These are phyloP conservation scores for Hirundichthys speculiger DNA, from an alignment of 2,113 vertebrate genomes.

Conservation along the genomic window DNA sequence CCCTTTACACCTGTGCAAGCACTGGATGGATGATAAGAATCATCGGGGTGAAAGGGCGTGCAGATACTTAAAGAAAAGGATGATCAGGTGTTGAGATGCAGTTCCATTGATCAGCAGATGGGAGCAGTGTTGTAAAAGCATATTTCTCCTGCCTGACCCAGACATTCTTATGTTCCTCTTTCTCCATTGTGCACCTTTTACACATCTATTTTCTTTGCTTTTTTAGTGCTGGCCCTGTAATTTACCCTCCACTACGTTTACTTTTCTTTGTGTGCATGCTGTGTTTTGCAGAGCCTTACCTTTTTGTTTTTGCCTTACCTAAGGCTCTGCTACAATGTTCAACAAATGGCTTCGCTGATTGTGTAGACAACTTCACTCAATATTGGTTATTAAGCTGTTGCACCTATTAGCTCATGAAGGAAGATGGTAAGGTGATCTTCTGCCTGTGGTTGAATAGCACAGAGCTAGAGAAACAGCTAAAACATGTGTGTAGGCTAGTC, in stretches of 20 bases:
- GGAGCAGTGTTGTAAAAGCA: constrained; percentile 73
- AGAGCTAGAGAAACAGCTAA: constrained; percentile 14
- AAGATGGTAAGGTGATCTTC: neutral
- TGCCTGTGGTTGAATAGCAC: constrained; percentile 8
- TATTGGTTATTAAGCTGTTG: constrained; percentile 24
- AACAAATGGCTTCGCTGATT: constrained; percentile 1
- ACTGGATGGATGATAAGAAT: constrained; percentile 54
- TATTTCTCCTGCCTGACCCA: constrained; percentile 18
- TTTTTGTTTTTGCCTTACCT: constrained; percentile 38
- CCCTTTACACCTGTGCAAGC: constrained; percentile 42
- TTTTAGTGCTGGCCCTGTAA: constrained; percentile 59
- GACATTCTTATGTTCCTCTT: constrained; percentile 36
- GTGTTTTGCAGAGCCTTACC: constrained; percentile 16
- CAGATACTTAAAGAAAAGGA: constrained; percentile 54
- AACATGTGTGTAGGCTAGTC: neutral
- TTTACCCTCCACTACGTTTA: constrained; percentile 40
- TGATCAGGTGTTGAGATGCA: constrained; percentile 50
- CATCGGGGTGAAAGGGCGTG: constrained; percentile 47
- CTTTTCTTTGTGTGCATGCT: constrained; percentile 28
- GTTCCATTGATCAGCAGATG: constrained; percentile 41
- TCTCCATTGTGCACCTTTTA: constrained; percentile 58
- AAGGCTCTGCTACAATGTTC: constrained; percentile 37
- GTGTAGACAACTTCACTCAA: neutral
- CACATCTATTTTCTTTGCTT: constrained; percentile 58
- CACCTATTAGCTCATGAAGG: constrained; percentile 27